phyloP scores from a whole-genome alignment of 2,888 invertebrate species.

The Noctua pronuba region DNA sequence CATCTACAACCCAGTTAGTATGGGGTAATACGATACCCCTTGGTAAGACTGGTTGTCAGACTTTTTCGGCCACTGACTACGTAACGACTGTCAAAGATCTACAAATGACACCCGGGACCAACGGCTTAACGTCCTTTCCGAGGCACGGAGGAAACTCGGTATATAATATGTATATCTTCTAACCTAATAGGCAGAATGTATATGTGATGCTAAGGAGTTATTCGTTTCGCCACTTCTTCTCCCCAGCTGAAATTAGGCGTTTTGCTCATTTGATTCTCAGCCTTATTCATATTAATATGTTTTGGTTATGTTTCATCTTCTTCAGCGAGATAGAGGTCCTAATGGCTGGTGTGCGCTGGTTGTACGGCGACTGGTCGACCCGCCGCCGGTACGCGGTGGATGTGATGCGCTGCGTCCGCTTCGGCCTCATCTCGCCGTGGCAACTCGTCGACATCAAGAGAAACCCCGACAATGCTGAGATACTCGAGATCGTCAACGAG shows the following conservation, averaged over 20 bases:
- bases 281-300: not conserved
- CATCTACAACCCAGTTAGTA: too few relatives aligned
- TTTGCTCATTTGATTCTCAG: not conserved
- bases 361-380: constrained; percentile 92
- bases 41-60: too few relatives aligned
- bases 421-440: constrained; percentile 95
- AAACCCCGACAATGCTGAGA: constrained; percentile 93
- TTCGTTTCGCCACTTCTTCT: not conserved
- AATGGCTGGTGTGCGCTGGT: constrained; percentile 95
- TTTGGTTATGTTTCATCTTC: not conserved
- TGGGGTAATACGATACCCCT: too few relatives aligned
- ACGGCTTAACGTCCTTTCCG: too few relatives aligned
- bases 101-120: too few relatives aligned
- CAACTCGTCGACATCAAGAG: constrained; percentile 94
- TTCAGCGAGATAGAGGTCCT: constrained; percentile 93
- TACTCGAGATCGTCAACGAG: constrained; percentile 92
- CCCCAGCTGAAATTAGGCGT: not conserved
- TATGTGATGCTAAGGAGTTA: not conserved
- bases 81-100: too few relatives aligned
- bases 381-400: constrained; percentile 90
- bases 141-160: too few relatives aligned
- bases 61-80: too few relatives aligned
- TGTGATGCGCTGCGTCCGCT: constrained; percentile 93
- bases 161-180: too few relatives aligned
- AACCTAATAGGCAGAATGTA: not conserved